Conservation (phyloP, 2,797 vertebrate species). For the Rhynchonycteris naso region DNA sequence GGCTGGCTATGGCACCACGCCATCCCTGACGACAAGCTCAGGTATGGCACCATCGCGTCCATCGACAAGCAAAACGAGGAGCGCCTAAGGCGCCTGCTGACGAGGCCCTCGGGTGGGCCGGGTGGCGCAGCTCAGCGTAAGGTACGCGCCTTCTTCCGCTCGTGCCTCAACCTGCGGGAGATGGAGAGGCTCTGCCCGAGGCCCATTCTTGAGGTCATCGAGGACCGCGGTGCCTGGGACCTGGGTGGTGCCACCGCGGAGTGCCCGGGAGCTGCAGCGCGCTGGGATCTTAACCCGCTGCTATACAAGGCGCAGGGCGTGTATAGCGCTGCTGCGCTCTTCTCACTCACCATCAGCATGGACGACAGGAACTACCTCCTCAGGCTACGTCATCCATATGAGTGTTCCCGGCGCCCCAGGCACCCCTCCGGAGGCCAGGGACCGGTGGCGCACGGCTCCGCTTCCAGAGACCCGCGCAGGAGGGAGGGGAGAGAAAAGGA, state of each 20-base stretch:
- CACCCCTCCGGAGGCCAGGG: background rate
- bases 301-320: slow-evolving; percentile 96
- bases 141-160: slow-evolving; percentile 97
- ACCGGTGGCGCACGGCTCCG: background rate
- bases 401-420: slow-evolving; percentile 77
- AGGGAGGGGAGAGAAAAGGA: background rate
- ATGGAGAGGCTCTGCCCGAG: slow-evolving; percentile 92
- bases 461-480: background rate
- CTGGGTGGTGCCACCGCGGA: slow-evolving; percentile 78
- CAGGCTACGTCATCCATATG: slow-evolving; percentile 95
- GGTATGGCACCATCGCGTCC: slow-evolving; percentile 96
- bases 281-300: slow-evolving; percentile 94
- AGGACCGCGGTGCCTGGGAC: slow-evolving; percentile 97
- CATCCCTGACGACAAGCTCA: slow-evolving; percentile 97
- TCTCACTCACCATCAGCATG: slow-evolving; percentile 96
- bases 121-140: slow-evolving; percentile 92
- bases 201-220: slow-evolving; percentile 95
- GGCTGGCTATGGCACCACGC: slow-evolving; percentile 95
- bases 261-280: slow-evolving; percentile 50
- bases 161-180: slow-evolving; percentile 92
- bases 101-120: slow-evolving; percentile 87
- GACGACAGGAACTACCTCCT: slow-evolving; percentile 98
- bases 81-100: slow-evolving; percentile 92
- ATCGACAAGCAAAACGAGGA: slow-evolving; percentile 97
- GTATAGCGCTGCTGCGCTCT: slow-evolving; percentile 96